Evolutionary conservation across 1,140 invertebrate species (phyloP), one percentile per base, ranked within the genome.

Genomic region (Heliconius melpomene): DNA sequence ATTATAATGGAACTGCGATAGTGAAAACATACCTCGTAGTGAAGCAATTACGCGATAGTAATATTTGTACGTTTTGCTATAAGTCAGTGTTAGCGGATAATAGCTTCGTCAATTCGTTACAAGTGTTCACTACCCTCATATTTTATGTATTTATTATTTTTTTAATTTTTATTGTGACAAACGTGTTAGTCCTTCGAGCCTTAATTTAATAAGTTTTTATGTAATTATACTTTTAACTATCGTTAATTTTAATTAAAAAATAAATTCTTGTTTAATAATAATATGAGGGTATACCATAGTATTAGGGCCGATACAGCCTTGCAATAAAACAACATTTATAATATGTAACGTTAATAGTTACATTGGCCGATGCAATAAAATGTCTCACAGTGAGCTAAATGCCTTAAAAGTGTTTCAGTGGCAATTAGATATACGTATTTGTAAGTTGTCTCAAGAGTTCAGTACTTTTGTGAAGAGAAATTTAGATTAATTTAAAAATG

Each of bases 11-110:
- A 73, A 29, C 52, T 40, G 77, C 71, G 77, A 72, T 57, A 72
- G 26, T n/a, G 20, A 72, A 72, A 38, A 73, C 60, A 26, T 57
- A 72, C 77, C 72, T 79, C 78, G 54, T 73, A 79, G 36, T 29
- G 32, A 75, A 75, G 36, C 23, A 50, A 70, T 66, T 38, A 72
- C 38, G 70, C 40, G 23, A 66, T 36, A 38, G 40, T 72, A 18
- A 77, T 78, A 74, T 57, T 77, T 77, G 40, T 74, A 74, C 23
- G 13, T 23, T 74, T 74, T 50, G 78, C 78, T 71, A 32, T 76
- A 72, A 70, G 52, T 79, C 75, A 75, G 29, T 76, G 74, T 80
- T 76, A 80, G 78, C 74, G n/a, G n/a, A 26, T 77, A 71, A n/a
- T n/a, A 36, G 71, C 79, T 79, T 54, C 79, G 79, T 80, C 74